Evolutionary conservation across 2,888 invertebrate genomes (phyloP).

Genomic region (Saturnia japonica): DNA sequence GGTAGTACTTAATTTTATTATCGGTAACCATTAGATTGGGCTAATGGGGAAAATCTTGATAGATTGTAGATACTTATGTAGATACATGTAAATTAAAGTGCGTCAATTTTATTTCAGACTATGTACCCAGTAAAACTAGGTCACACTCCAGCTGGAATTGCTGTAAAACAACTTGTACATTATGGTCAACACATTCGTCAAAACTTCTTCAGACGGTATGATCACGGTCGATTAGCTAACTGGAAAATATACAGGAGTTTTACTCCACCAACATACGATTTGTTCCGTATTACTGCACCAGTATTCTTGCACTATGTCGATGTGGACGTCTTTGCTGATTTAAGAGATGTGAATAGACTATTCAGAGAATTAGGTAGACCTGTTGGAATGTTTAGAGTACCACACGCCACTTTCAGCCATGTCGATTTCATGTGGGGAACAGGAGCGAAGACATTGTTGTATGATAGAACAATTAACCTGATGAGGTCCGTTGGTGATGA

Average conservation of each 20-base stretch:
- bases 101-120: constrained; percentile 64
- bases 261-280: constrained; percentile 80
- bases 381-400: constrained; percentile 76
- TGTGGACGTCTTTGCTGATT: constrained; percentile 82
- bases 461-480: constrained; percentile 73
- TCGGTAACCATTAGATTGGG: not conserved
- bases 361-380: constrained; percentile 70
- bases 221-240: constrained; percentile 75
- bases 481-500: constrained; percentile 57
- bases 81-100: not conserved
- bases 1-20: too few relatives aligned
- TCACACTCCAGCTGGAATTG: constrained; percentile 85
- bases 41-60: not conserved
- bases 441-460: constrained; percentile 78
- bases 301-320: constrained; percentile 83
- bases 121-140: constrained; percentile 84
- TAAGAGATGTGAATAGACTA: constrained; percentile 74
- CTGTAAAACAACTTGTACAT: constrained; percentile 86
- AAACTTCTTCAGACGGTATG: constrained; percentile 74
- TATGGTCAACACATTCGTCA: constrained; percentile 84
- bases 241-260: constrained; percentile 72
- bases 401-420: constrained; percentile 83
- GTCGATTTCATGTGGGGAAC: constrained; percentile 86
- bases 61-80: too few relatives aligned
- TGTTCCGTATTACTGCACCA: constrained; percentile 77